Base-by-base conservation (phyloP, 92 coral and sea anemone species). In the Heliopora coerulea region DNA sequence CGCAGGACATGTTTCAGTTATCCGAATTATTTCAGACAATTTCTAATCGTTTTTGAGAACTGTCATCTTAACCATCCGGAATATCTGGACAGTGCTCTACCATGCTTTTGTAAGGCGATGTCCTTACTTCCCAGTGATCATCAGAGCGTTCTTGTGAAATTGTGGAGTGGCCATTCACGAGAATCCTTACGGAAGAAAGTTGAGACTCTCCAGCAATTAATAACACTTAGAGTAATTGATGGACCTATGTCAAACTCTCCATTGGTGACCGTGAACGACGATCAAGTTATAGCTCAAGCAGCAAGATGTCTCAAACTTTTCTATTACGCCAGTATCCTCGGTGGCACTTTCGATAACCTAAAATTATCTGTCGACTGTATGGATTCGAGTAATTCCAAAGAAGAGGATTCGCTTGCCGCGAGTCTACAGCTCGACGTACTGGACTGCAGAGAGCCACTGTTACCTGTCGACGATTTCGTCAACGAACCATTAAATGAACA, bases 31-130 rank as follows among this genome's bases (percentile, higher is more conserved):
- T 70, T 87, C 75, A 89, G 88, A 64, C 99, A 90, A 79, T 88
- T 95, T 77, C 72, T 95, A 28, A 77, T 95, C 15, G 85, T 87
- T 9, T 85, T 95, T 86, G 96, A 90, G 65, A 95, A 95, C 72
- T 84, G 88, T 15, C 86, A 90, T 91, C 75, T 95, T 19, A 96
- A 95, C 41, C 91, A 96, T 54, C 96, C 99, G 2, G 99, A 95
- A 73, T 95, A 95, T 77, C 54, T 90, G 69, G 99, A 95, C 24
- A 58, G 66, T 56, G 99, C 96, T 25, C 77, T 95, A 24, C 99
- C 99, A 8, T 72, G 95, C 39, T 91, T 95, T 78, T 85, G 92
- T 59, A 95, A 86, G 54, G 91, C 89, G 18, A 54, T 95, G 49
- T 80, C 88, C 9, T 79, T 87, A 59, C 80, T 95, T 8, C 96